phyloP scores from a whole-genome alignment of 2,888 invertebrate species.

The Drosophila setosimentum region DNA sequence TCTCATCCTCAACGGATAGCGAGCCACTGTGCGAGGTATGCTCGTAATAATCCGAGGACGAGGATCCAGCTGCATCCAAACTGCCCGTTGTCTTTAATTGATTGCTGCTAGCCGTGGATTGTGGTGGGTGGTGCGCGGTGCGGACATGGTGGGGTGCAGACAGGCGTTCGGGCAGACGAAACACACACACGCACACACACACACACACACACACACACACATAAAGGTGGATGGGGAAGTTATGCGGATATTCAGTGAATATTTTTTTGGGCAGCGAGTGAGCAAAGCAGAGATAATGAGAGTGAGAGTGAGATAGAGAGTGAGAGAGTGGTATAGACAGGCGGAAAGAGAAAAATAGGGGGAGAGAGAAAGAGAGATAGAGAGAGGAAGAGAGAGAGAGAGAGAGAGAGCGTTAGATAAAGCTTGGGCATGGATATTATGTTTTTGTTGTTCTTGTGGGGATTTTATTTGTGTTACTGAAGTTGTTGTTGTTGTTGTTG shows the following conservation, averaged over 20 bases:
- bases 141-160: slow-evolving; percentile 16
- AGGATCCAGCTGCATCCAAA: slow-evolving; percentile 72
- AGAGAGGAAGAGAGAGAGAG: slow-evolving; percentile 31
- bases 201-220: slow-evolving; percentile 3
- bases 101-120: slow-evolving; percentile 40
- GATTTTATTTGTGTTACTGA: slow-evolving; percentile 20
- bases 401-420: slow-evolving; percentile 67
- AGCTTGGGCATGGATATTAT: slow-evolving; percentile 59
- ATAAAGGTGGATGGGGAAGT: slow-evolving; percentile 6
- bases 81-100: slow-evolving; percentile 76
- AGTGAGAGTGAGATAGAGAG: slow-evolving; percentile 13
- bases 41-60: slow-evolving; percentile 76
- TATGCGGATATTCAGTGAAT: slow-evolving; percentile 24
- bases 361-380: slow-evolving; percentile 24
- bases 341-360: background rate
- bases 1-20: slow-evolving; percentile 84
- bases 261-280: slow-evolving; percentile 20
- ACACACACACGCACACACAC: background rate
- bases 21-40: slow-evolving; percentile 81
- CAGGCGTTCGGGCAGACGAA: slow-evolving; percentile 11
- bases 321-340: background rate
- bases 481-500: slow-evolving; percentile 40
- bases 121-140: slow-evolving; percentile 4
- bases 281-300: slow-evolving; percentile 17
- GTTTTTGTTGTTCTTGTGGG: slow-evolving; percentile 24